Evolutionary conservation across 2,113 vertebrate genomes (phyloP).

Genomic region (Dicaeum eximium): DNA sequence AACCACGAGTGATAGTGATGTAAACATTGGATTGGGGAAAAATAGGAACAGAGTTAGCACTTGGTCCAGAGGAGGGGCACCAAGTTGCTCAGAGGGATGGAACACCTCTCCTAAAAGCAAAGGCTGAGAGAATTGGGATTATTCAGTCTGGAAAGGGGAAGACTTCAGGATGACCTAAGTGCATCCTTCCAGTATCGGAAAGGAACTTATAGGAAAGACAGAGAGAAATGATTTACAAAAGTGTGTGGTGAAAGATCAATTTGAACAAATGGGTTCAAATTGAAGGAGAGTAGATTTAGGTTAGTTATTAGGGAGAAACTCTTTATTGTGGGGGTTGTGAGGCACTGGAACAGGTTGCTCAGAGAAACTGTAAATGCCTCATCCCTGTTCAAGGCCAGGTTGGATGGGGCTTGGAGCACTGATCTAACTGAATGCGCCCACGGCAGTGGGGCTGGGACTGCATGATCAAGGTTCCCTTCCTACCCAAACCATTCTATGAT

Average conservation of each 20-base stretch:
- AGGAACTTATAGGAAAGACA: neutral
- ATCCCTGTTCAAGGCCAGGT: fast-evolving
- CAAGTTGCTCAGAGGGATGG: neutral
- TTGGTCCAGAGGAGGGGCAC: neutral
- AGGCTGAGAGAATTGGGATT: neutral
- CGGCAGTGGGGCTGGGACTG: fast-evolving
- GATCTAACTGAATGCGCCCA: neutral
- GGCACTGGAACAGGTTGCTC: neutral
- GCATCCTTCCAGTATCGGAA: neutral
- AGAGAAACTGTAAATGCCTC: neutral
- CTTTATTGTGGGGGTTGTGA: neutral
- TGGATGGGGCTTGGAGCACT: neutral
- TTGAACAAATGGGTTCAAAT: neutral
- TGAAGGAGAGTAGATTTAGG: neutral
- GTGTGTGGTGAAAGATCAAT: neutral
- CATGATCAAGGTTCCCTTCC: neutral
- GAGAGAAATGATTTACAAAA: neutral
- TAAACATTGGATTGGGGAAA: neutral
- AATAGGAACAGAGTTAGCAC: neutral
- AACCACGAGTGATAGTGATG: neutral
- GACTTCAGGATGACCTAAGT: neutral
- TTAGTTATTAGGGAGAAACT: neutral
- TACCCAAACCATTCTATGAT: neutral
- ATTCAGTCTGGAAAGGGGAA: neutral
- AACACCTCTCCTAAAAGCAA: neutral